Base-by-base conservation (phyloP, 2,797 vertebrate species). In the Hippopotamyrus pictus region DNA sequence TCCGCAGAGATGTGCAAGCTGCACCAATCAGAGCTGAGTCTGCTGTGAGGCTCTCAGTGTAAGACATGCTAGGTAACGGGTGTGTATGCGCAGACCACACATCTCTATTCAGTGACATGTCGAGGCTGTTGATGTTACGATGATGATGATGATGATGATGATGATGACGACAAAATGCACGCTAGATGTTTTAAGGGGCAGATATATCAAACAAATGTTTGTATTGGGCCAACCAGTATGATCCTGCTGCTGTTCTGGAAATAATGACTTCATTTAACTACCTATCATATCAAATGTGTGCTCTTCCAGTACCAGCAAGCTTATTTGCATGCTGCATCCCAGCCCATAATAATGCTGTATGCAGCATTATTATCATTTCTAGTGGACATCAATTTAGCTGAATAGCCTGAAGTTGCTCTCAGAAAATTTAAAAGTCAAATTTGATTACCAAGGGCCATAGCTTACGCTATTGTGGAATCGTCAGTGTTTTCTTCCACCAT, bases 321-420 rank as follows among this genome's bases (percentile, higher is more conserved):
- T 29, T 89, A 65, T 89, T 62, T 50, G 41, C 79, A 69, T 89
- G 88, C 83, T 59, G 59, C 82, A 85, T 85, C 57, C 51, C 41
- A 50, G 76, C 82, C 44, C 79, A 62, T 85, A 86, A 69, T 89
- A 86, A 89, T 89, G 82, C 46, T 89, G 54, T 51, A 51, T 69
- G 57, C 37, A 53, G 88, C 25, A 89, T 86, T 85, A 89, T 89
- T 69, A 51, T 29, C 82, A 85, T 65, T 85, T 62, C 57, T 85
- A 89, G 53, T 37, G 44, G 82, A 85, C 88, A 84, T 85, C 54
- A 85, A 48, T 89, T 85, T 83, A 89, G 82, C 44, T 85, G 53
- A 89, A 84, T 89, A 85, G 82, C 82, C 88, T 69, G 54, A 69
- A 85, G 79, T 85, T 84, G 88, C 82, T 85, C 37, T 85, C 57